Evolutionary conservation across 37 sponge, comb jelly and placozoan species (phyloP), one percentile per base, ranked within the genome.

Genomic region (Chondrilla cf. caribensis): DNA sequence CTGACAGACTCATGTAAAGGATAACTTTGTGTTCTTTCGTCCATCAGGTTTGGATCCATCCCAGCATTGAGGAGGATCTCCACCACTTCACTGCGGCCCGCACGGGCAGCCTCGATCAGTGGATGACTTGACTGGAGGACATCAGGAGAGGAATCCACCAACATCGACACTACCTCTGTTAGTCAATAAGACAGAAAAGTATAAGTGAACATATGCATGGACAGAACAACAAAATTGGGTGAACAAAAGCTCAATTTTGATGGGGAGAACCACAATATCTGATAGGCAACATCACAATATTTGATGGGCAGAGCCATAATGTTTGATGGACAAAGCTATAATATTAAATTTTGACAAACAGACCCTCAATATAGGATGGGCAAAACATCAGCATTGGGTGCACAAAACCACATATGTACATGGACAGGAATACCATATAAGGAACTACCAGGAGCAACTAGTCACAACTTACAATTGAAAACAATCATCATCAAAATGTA

Each of bases 1-100:
- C 87, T 75, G 15, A 93, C 81, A 41, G 93, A 87, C 79, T 93
- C 93, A 78, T 89, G 90, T 26, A 93, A 47, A 44, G 93, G 90
- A 76, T 59, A 78, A 9, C 64, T 93, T 1, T 87, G 78, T 59
- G 77, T 9, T 39, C 26, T 62, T 54, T 44, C 41, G 59, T 87
- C 88, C 21, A 86, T 54, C 17, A 70, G 54, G 59, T 90, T 93
- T 33, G 91, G 94, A 26, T 90, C 91, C 83, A 87, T 88, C 39
- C 90, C 94, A 18, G 91, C 84, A 40, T 90, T 88, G 0, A 93
- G 86, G 4, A 90, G 66, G 25, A 83, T 82, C 66, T 87, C 94
- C 19, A 90, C 86, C 33, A 93, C 54, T 39, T 88, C 90, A 37
- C 31, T 85, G 3, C 88, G 71, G 0, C 94, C 91, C 62, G 77